Evolutionary conservation across 2,113 vertebrate genomes (phyloP).

Genomic region (Pelmatolapia mariae): DNA sequence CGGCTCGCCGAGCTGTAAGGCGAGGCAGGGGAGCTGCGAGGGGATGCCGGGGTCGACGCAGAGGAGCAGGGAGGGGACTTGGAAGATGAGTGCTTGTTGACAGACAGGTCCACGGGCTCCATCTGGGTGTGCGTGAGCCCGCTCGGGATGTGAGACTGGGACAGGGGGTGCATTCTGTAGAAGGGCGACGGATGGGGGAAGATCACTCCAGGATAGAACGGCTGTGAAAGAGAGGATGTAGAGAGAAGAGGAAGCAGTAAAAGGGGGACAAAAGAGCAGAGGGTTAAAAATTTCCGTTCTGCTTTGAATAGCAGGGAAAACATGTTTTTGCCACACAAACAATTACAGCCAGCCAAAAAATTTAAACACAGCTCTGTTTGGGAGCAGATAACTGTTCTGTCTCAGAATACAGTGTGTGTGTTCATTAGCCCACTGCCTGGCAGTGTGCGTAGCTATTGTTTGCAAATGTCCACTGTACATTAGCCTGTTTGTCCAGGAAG

Average conservation of each 20-base stretch:
- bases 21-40: slow-evolving; percentile 51
- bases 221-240: slow-evolving; percentile 31
- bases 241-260: slow-evolving; percentile 20
- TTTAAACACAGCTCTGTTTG: not conserved
- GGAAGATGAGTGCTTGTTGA: slow-evolving; percentile 86
- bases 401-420: not conserved
- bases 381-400: slow-evolving; percentile 14
- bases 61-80: slow-evolving; percentile 77
- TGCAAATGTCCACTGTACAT: slow-evolving; percentile 56
- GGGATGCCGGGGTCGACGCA: slow-evolving; percentile 67
- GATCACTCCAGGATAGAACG: slow-evolving; percentile 61
- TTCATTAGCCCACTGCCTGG: slow-evolving; percentile 32
- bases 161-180: slow-evolving; percentile 42
- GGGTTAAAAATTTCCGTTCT: slow-evolving; percentile 29
- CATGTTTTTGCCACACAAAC: slow-evolving; percentile 42
- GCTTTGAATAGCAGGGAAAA: slow-evolving; percentile 36
- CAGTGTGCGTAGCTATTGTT: slow-evolving; percentile 54
- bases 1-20: slow-evolving; percentile 66
- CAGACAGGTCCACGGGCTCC: slow-evolving; percentile 92
- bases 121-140: slow-evolving; percentile 77
- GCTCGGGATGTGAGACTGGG: slow-evolving; percentile 54
- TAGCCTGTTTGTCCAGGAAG: slow-evolving; percentile 67
- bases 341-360: slow-evolving; percentile 22
- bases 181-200: slow-evolving; percentile 55
- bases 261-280: slow-evolving; percentile 30